Percentiles rank a stretch among this genome's conserved stretches.
These are phyloP conservation scores for Chrosomus eos DNA, from an alignment of 2,797 vertebrate genomes.

Conservation along the genomic window DNA sequence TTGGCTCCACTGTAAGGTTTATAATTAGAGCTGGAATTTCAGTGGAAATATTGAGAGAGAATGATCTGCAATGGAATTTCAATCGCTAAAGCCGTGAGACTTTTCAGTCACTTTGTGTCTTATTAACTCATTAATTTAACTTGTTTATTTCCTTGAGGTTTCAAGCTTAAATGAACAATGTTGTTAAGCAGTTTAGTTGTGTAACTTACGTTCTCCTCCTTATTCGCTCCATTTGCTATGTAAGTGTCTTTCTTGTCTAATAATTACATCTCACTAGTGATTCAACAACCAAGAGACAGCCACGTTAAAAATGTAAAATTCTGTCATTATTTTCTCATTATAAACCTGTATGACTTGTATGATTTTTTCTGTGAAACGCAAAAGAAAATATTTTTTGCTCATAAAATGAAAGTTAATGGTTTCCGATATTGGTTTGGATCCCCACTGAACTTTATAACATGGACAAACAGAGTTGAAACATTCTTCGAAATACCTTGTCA, in stretches of 20 bases:
- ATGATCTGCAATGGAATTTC: neutral
- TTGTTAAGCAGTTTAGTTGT: constrained; percentile 11
- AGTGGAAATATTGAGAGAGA: constrained; percentile 8
- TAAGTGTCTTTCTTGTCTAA: constrained; percentile 9
- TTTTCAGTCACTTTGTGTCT: neutral
- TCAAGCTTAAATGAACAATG: neutral
- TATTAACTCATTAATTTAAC: neutral
- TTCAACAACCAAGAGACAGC: constrained; percentile 11
- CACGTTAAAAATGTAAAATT: neutral
- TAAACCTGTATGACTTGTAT: neutral
- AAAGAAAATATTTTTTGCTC: neutral
- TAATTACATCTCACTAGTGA: neutral
- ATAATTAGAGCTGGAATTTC: constrained; percentile 46
- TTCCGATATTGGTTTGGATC: neutral
- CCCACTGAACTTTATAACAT: neutral
- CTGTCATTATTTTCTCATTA: neutral
- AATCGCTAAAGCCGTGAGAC: neutral
- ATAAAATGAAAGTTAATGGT: neutral
- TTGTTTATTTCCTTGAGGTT: neutral
- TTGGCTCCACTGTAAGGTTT: constrained; percentile 27
- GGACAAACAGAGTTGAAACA: neutral
- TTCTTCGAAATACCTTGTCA: neutral
- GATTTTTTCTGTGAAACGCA: neutral
- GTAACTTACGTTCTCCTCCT: neutral
- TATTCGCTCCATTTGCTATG: neutral